Conservation (phyloP, 2,113 vertebrate genomes). For the Procavia capensis region DNA sequence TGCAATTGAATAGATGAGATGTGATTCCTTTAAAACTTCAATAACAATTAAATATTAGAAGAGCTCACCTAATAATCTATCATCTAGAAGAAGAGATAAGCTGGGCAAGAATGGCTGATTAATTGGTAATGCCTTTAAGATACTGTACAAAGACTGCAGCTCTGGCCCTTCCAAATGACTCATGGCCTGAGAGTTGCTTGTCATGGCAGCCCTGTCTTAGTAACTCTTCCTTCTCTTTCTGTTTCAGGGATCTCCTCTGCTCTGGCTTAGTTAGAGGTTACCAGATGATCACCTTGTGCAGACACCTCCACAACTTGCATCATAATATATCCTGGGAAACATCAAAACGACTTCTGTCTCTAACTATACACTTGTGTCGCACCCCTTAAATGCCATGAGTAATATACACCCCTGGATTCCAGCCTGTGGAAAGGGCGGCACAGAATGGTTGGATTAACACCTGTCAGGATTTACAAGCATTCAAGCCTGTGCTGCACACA, state of each 20-base stretch:
- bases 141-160: not conserved
- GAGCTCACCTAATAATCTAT: not conserved
- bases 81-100: not conserved
- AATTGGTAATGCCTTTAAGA: not conserved
- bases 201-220: not conserved
- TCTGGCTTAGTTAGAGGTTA: not conserved
- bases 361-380: not conserved
- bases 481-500: not conserved
- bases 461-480: not conserved
- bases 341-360: not conserved
- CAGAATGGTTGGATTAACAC: too few relatives aligned
- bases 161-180: not conserved
- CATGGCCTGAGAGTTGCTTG: not conserved
- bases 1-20: not conserved
- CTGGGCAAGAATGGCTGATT: not conserved
- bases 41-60: slow-evolving; percentile 50
- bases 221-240: not conserved
- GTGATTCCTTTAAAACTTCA: not conserved
- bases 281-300: not conserved
- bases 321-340: not conserved
- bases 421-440: not conserved
- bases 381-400: not conserved
- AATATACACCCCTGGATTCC: not conserved
- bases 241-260: not conserved
- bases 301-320: not conserved